phyloP scores from a whole-genome alignment of 2,888 invertebrate species.

The Lysandra bellargus region DNA sequence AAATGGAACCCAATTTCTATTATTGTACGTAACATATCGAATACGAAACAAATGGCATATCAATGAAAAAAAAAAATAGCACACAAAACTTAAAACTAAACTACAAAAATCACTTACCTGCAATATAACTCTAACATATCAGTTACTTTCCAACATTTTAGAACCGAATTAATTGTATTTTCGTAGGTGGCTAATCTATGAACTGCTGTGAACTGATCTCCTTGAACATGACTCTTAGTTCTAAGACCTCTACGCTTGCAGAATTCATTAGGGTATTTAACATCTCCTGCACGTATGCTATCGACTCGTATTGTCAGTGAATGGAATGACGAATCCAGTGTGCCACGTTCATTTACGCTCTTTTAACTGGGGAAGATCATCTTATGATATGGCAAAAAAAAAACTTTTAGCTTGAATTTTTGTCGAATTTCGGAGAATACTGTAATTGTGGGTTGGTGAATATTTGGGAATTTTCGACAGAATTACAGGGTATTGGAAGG shows the following conservation, averaged over 20 bases:
- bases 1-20: neutral
- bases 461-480: neutral
- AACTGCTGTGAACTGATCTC: conserved; percentile 13
- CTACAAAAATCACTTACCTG: no score
- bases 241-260: conserved; percentile 16
- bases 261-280: conserved; percentile 23
- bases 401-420: neutral
- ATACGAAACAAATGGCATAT: no score
- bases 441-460: neutral
- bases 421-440: neutral
- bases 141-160: neutral
- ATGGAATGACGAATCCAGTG: conserved; percentile 11
- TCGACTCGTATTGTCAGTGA: neutral
- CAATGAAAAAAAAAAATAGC: no score
- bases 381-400: neutral
- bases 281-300: conserved; percentile 11
- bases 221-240: conserved; percentile 24
- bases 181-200: neutral
- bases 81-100: no score
- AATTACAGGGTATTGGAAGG: conserved; percentile 15
- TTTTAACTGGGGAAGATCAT: neutral
- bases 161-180: neutral
- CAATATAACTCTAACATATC: neutral
- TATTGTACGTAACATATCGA: neutral
- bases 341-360: neutral